phyloP scores from a whole-genome alignment of 2,113 vertebrate species.

The Anhinga anhinga region DNA sequence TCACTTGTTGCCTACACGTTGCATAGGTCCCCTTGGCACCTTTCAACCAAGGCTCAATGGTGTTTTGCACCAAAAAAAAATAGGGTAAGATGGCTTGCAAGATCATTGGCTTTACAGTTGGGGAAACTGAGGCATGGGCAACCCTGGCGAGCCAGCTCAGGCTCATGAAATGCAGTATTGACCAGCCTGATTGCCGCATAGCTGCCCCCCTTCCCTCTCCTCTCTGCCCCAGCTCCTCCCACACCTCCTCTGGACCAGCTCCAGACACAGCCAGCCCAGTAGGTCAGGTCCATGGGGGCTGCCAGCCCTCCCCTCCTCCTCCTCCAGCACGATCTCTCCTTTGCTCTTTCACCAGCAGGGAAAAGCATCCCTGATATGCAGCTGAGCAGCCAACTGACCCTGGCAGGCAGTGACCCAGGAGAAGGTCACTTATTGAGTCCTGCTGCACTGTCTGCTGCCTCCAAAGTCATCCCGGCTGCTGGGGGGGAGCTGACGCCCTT shows the following conservation, averaged over 20 bases:
- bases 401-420: conserved; percentile 56
- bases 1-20: accelerated
- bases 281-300: neutral
- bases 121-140: neutral
- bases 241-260: neutral
- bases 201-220: neutral
- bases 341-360: conserved; percentile 9
- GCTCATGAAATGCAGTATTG: neutral
- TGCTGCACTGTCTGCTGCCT: conserved; percentile 21
- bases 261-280: neutral
- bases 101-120: neutral
- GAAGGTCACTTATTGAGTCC: conserved; percentile 36
- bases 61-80: neutral
- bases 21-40: neutral
- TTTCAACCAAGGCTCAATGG: neutral
- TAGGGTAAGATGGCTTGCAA: neutral
- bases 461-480: neutral
- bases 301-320: neutral
- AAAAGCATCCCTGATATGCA: conserved; percentile 33
- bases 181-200: accelerated
- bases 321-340: neutral
- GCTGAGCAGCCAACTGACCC: conserved; percentile 48
- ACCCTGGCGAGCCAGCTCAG: neutral
- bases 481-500: neutral
- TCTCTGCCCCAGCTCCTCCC: neutral